Conservation (phyloP, 2,888 invertebrate genomes). For the Lochmaea crataegi region DNA sequence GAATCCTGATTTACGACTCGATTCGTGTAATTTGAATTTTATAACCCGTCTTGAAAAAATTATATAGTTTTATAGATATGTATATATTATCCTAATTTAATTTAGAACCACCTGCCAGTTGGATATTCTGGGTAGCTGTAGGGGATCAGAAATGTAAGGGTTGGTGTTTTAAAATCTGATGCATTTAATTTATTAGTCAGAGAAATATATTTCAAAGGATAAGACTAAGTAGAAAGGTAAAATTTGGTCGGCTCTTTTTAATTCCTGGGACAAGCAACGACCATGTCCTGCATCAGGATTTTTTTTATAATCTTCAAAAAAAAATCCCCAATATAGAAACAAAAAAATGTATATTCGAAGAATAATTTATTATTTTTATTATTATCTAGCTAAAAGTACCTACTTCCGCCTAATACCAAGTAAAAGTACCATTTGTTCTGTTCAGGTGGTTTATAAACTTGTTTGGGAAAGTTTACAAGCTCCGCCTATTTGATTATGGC, state of each 20-base stretch:
- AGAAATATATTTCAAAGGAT: conserved; percentile 13
- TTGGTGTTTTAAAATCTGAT: conserved; percentile 24
- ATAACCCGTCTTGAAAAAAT: conserved; percentile 34
- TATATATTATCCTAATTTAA: conserved; percentile 45
- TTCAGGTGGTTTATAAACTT: neutral
- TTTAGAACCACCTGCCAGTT: conserved; percentile 41
- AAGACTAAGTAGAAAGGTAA: conserved; percentile 14
- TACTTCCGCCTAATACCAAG: neutral
- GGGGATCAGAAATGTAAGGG: conserved; percentile 27
- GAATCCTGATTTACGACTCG: conserved; percentile 40
- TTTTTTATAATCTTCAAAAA: no score
- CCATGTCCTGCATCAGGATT: no score
- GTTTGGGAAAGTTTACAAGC: neutral
- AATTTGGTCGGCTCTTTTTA: no score
- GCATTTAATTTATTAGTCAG: conserved; percentile 23
- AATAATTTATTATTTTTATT: neutral
- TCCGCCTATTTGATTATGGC: neutral
- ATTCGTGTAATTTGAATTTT: conserved; percentile 38
- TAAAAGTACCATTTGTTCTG: neutral
- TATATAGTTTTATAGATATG: conserved; percentile 42
- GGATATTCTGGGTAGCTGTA: conserved; percentile 23
- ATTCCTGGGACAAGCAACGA: no score
- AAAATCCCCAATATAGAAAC: no score
- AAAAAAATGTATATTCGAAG: neutral
- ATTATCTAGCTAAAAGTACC: neutral